Base-by-base conservation (phyloP, 2,888 invertebrate genomes). In the Dolichomitus sp. region DNA sequence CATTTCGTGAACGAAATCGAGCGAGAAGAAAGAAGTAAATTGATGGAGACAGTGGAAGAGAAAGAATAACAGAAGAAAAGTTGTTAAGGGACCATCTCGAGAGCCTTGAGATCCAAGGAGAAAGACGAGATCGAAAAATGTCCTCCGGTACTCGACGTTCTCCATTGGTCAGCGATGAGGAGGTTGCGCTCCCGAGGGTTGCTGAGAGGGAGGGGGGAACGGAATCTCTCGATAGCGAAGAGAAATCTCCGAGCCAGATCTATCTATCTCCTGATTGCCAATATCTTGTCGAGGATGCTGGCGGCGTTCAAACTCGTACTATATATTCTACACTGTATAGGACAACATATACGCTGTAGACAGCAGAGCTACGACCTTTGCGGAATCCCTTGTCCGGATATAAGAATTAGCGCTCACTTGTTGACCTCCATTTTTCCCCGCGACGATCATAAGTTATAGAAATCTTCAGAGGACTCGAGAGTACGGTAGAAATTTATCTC, bases 341-440 rank as follows among this genome's bases (percentile, higher is more conserved):
- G 37, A 59, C 70, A 66, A 70, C 75, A 74, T 74, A 59, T 75
- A 82, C 52, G 59, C 57, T 74, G 61, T 69, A 74, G 78, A 68
- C 77, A 40, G 66, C 61, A 33, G 66, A 80, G 50, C 73, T 79
- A 69, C 80, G 80, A 76, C 61, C 48, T 69, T 50, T 42, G 9
- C 61, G 87, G 86, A 88, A 90, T 90, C 87, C 87, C 81, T 82
- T 80, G 84, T 86, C 84, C 85, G 85, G 90, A 91, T 91, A 83
- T 66, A 91, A 89, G 90, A 91, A 89, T 90, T 88, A 90, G 89
- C 84, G 89, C 87, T 90, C 90, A 90, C 91, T 91, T 91, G 90
- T 92, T 91, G 89, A 90, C 91, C 91, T 73, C 80, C 63, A 83
- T 83, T 83, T 80, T 42, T 85, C 87, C 84, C 89, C 61, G 89